Evolutionary conservation across 2,888 invertebrate species (phyloP), one percentile per base, ranked within the genome.

Genomic region (Luffia ferchaultella): DNA sequence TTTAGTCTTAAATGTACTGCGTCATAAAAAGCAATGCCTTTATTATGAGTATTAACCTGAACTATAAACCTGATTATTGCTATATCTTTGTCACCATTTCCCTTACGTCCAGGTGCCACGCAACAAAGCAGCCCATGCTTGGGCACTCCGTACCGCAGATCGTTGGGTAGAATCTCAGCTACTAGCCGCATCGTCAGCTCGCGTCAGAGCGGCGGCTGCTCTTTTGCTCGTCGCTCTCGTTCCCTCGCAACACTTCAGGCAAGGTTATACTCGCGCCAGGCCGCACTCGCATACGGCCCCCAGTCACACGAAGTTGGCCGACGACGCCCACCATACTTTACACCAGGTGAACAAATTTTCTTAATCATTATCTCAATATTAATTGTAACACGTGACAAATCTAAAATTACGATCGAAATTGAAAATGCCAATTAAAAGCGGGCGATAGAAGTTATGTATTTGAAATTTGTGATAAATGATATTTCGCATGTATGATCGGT

Each of bases 131-230:
- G 95, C 95, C 0, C 96, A 96, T 73, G 89, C 92, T 46, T 96
- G 95, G 93, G 95, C 96, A 15, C 82, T 97, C n/a, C 92, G 91
- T 60, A 93, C 93, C n/a, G 89, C 96, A 60, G 95, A 96, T 58
- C 91, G 89, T 18, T 97, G 97, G 96, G 87, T 96, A 51, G 96
- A 97, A 69, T 90, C 91, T 57, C 96, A 94, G 72, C 86, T 97
- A 52, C 87, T 97, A 53, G 93, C 91, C 5, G 93, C 96, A 61
- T 88, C 87, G 53, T 95, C 95, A 65, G 93, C 94, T 58, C 84
- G 96, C 30, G 97, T 97, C 51, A 86, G 97, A 0, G 68, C 83
- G 76, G 96, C 95, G 50, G 96, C 97, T 18, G 96, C 96, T 20
- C 90, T 93, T 66, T 86, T 97, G 52, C 83, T 97, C 55, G 95